Base-by-base conservation (phyloP, 2,797 vertebrate species). In the Kryptolebias ocellatus region DNA sequence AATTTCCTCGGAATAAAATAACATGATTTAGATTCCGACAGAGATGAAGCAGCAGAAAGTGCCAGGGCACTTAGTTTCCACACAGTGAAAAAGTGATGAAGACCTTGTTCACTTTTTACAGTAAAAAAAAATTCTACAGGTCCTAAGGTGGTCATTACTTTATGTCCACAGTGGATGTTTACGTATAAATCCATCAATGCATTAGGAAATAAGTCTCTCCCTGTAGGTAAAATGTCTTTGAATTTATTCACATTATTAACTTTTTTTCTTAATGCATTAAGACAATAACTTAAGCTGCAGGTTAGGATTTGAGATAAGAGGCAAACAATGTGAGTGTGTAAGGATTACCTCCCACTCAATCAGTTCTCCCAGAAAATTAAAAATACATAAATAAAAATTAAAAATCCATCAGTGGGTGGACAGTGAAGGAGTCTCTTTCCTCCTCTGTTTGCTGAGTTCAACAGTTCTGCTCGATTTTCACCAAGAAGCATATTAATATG, bases 1-100 rank as follows among this genome's bases (percentile, higher is more conserved):
- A 67, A 28, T 64, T 46, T 44, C 3, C 14, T 61, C 63, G 64
- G 28, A 52, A 65, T 68, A 12, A 79, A 74, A 77, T 60, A 10
- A 11, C 62, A 65, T 47, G 27, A 58, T 66, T 78, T 27, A 64
- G 57, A 65, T 42, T 42, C 39, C 12, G 29, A 11, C 17, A 24
- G 34, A 67, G 57, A 70, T 34, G 27, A 49, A 6, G 18, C 18
- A 10, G 15, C 69, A 79, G 60, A 60, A 53, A 46, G 55, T 70
- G 39, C 54, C 64, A 0, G 46, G 2, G 1, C 39, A 34, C 5
- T 49, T 39, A 42, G 39, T 42, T 42, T 28, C 44, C 34, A 5
- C 55, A 56, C 16, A 0, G 2, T 49, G 53, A 9, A 42, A 0
- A 54, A 80, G 18, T 53, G 37, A 55, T 24, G 8, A 28, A 17